phyloP scores from a whole-genome alignment of 2,888 invertebrate species.

The Stramonita haemastoma region DNA sequence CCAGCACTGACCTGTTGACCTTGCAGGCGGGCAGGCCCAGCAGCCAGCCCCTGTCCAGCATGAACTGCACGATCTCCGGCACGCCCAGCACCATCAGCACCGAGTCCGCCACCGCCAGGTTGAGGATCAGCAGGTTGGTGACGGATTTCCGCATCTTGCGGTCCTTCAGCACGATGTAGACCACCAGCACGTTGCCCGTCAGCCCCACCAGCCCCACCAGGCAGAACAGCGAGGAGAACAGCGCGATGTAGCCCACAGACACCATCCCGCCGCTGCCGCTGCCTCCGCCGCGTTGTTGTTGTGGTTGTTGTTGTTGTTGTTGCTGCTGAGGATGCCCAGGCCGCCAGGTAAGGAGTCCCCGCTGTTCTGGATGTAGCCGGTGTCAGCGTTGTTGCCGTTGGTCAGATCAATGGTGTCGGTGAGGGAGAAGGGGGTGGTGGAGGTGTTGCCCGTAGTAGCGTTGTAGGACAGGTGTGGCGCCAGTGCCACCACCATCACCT shows the following conservation, averaged over 20 bases:
- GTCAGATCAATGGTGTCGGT: background rate
- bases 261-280: constrained; percentile 27
- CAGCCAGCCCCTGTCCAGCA: constrained; percentile 74
- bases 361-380: background rate
- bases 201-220: constrained; percentile 74
- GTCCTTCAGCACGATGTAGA: constrained; percentile 74
- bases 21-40: constrained; percentile 75
- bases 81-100: constrained; percentile 75
- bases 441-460: constrained; percentile 2
- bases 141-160: constrained; percentile 73
- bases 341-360: background rate
- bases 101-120: constrained; percentile 75
- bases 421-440: constrained; percentile 5
- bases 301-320: background rate
- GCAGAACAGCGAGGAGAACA: constrained; percentile 60
- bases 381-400: background rate
- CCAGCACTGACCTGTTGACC: constrained; percentile 76
- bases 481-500: constrained; percentile 38
- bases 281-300: background rate
- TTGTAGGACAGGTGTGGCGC: constrained; percentile 35
- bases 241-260: constrained; percentile 35
- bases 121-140: constrained; percentile 76
- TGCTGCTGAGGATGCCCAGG: background rate
- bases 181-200: constrained; percentile 75
- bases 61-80: constrained; percentile 76